Evolutionary conservation across 2,797 vertebrate species (phyloP).

Genomic region (Myotis daubentonii): DNA sequence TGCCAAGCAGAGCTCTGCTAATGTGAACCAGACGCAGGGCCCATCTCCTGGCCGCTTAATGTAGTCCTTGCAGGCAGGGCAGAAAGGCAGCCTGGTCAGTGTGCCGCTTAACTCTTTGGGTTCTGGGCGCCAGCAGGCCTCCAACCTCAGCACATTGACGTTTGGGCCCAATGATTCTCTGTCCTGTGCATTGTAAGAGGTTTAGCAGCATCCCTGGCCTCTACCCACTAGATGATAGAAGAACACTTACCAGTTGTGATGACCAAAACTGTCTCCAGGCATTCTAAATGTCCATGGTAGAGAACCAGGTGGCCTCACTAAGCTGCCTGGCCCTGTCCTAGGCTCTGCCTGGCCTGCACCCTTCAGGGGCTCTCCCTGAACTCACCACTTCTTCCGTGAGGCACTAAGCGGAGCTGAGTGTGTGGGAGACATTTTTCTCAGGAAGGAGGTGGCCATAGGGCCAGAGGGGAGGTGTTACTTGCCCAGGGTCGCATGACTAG

Average conservation of each 20-base stretch:
- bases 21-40: slow-evolving; percentile 90
- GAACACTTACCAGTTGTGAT: neutral
- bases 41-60: slow-evolving; percentile 85
- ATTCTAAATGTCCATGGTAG: neutral
- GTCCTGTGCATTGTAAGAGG: neutral
- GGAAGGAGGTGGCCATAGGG: neutral
- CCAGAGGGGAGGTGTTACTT: neutral
- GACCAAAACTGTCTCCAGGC: neutral
- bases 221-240: neutral
- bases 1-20: slow-evolving; percentile 87
- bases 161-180: too few relatives aligned
- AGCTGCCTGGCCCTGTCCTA: neutral
- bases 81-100: slow-evolving; percentile 80
- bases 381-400: neutral
- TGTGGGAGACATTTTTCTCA: neutral
- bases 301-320: neutral
- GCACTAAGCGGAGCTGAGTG: neutral
- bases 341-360: neutral
- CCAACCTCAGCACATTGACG: neutral
- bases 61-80: slow-evolving; percentile 77
- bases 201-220: too few relatives aligned
- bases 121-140: slow-evolving; percentile 55
- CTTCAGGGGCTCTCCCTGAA: neutral
- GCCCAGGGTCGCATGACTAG: neutral
- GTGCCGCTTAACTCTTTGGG: slow-evolving; percentile 84